phyloP scores from a whole-genome alignment of 1,140 invertebrate genomes.

The Trissolcus basalis region DNA sequence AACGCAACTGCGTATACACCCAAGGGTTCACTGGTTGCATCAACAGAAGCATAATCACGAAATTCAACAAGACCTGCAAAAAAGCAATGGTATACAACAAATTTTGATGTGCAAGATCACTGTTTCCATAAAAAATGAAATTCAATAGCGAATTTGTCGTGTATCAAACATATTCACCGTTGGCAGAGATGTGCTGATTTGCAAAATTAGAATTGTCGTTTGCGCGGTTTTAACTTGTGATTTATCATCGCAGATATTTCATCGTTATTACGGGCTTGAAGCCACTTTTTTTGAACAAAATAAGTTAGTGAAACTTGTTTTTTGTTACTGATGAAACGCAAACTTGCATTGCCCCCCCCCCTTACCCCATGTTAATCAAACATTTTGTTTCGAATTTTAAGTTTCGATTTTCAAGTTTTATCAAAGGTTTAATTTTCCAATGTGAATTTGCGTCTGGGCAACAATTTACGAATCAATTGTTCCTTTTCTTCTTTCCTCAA shows the following conservation, averaged over 20 bases:
- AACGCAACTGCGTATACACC: constrained; percentile 95
- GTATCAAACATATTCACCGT: constrained; percentile 31
- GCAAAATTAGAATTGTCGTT: constrained; percentile 24
- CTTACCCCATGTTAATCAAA: no score
- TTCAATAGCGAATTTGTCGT: constrained; percentile 37
- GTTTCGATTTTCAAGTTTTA: no score
- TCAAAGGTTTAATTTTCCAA: no score
- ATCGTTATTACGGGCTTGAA: no score
- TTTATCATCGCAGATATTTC: constrained; percentile 31
- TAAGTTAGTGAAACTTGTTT: no score
- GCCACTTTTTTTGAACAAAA: background rate
- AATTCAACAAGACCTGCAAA: constrained; percentile 14
- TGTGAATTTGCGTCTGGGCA: no score
- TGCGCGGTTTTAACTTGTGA: constrained; percentile 21
- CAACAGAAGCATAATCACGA: constrained; percentile 77
- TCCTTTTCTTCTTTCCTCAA: constrained; percentile 14
- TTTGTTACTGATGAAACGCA: no score
- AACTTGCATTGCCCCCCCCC: no score
- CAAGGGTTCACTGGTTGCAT: constrained; percentile 80
- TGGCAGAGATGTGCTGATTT: constrained; percentile 34
- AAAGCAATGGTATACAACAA: constrained; percentile 15
- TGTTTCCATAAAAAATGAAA: constrained; percentile 34
- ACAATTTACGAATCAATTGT: constrained; percentile 5
- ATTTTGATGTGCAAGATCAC: constrained; percentile 12
- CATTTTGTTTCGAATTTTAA: no score